Base-by-base conservation (phyloP, 2,113 vertebrate genomes). In the Silurus meridionalis region DNA sequence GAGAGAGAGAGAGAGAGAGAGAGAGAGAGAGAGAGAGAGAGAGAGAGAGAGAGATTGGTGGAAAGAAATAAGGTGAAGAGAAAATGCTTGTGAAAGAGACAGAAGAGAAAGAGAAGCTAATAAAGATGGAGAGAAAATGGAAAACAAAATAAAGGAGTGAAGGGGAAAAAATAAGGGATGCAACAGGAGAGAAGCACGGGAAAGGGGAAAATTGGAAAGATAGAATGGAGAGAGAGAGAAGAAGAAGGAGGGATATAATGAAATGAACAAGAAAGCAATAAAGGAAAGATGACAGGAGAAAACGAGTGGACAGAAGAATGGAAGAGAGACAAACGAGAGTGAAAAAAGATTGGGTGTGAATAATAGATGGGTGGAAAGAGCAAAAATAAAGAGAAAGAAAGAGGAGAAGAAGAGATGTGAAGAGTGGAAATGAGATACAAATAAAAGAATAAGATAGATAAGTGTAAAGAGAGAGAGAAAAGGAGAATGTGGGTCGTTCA, bases 401-500 rank as follows among this genome's bases (percentile, higher is more conserved):
- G 13, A 74, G 37, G n/a, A 58, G 19, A 75, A 52, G 21, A 17
- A 79, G 37, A 80, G 60, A 83, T 8, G 21, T 21, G 80, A 23
- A 55, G 19, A 74, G 17, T 52, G 63, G 23, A 67, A n/a, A 83
- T 53, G 37, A 75, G 84, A 23, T 53, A 78, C 7, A 63, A 28
- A 67, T 28, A 83, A 7, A 2, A 52, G 72, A 37, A 87, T 80
- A 37, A 37, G 37, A 37, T 37, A 17, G 21, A 69, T n/a, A 13
- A 9, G 19, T 5, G 37, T 6, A 6, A 19, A 17, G 28, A 13
- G 4, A 5, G 48, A 53, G 10, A 53, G 21, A 50, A 25, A 3
- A 25, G 46, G 9, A 50, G 83, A 52, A 88, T 83, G 55, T 88
- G 84, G 87, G 87, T 83, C 72, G 53, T 55, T 69, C 46, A 53